A percentile compares a stretch with the other conserved stretches of the same genome.
phyloP scores from a whole-genome alignment of 2,797 vertebrate species.

The Falco biarmicus region DNA sequence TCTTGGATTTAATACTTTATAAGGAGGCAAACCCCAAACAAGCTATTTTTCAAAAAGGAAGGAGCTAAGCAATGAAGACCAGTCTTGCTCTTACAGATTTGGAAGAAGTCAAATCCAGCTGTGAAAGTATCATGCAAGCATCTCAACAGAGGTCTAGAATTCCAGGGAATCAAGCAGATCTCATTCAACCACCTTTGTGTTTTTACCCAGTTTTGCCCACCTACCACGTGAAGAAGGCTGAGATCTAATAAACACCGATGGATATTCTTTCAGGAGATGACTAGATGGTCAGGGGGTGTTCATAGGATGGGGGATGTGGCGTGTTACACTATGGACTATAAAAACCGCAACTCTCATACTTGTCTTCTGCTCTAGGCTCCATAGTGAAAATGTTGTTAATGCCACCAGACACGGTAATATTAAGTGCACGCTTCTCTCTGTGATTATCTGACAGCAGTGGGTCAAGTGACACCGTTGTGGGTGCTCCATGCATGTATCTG shows the following conservation, averaged over 20 bases:
- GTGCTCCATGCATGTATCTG: background rate
- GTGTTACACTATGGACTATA: background rate
- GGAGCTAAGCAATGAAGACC: background rate
- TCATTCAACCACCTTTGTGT: background rate
- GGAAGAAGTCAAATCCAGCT: background rate
- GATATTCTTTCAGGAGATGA: background rate
- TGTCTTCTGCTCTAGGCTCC: background rate
- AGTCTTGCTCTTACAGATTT: background rate
- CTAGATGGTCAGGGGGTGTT: background rate
- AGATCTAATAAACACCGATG: background rate
- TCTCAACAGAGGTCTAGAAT: background rate
- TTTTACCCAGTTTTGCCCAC: background rate
- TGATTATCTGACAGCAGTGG: background rate
- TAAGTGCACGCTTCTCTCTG: background rate
- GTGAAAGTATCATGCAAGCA: background rate
- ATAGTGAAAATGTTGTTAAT: background rate
- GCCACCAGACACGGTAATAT: too few relatives aligned
- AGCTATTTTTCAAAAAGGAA: background rate
- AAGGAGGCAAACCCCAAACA: background rate
- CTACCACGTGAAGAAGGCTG: rapidly evolving
- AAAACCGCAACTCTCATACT: background rate
- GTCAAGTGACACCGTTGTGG: background rate
- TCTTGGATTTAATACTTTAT: background rate
- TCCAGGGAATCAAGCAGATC: background rate
- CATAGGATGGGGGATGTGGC: background rate